Base-by-base conservation (phyloP, 2,113 vertebrate genomes). In the Meriones unguiculatus region DNA sequence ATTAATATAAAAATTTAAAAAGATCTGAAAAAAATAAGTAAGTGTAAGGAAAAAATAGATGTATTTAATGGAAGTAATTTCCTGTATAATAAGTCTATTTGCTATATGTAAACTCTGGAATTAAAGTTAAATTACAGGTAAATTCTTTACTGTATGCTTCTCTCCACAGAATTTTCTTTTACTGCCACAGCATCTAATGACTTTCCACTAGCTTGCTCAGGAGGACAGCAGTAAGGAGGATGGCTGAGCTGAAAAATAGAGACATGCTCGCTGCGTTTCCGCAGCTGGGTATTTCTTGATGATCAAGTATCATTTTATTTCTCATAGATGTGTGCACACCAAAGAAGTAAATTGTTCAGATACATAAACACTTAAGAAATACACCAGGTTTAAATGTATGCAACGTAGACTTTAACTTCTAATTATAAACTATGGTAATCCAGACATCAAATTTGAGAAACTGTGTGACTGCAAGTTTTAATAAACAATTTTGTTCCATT, bases 281-380 rank as follows among this genome's bases (percentile, higher is more conserved):
- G 59, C 12, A 64, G 5, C 0, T 70, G 64, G 17, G 28, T 50
- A 65, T 30, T 92, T 72, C 20, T n/a, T 24, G 64, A 35, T 82
- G 77, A 69, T 30, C 18, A 67, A 95, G 72, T 18, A 78, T 73
- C 57, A 41, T 52, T 87, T 91, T 72, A 73, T 85, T 92, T 84
- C 62, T 81, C 78, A 81, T 59, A 65, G 52, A 94, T 72, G 50
- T 14, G 64, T 91, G 84, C 3, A 70, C 24, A 69, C 20, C 70
- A 78, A 89, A 85, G n/a, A 88, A 93, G 38, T 59, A 7, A 88
- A 91, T 64, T 89, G 46, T 38, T 80, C 59, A 82, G 94, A 91
- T 35, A 73, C 7, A 90, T 32, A 87, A 88, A 90, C 17, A 86
- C 64, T 91, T 76, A 87, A 94, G 38, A 93, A 57, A 86, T 15